Evolutionary conservation across 2,888 invertebrate species (phyloP).

Genomic region (Drosophila lacicola): DNA sequence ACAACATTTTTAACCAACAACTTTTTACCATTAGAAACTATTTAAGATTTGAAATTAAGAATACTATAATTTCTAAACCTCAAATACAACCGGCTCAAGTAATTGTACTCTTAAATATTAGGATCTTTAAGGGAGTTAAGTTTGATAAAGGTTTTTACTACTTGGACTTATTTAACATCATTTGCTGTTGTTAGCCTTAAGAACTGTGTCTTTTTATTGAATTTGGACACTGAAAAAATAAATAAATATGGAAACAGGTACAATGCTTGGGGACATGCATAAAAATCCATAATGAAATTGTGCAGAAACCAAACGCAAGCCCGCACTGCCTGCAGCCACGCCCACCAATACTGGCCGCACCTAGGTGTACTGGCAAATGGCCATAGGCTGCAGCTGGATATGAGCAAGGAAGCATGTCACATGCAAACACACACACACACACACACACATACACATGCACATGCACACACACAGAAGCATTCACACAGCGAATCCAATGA

Average conservation of each 20-base stretch:
- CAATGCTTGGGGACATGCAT: constrained; percentile 34
- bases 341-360: constrained; percentile 32
- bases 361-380: constrained; percentile 19
- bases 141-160: neutral
- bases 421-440: constrained; percentile 23
- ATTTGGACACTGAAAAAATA: constrained; percentile 3
- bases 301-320: constrained; percentile 45
- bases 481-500: constrained; percentile 17
- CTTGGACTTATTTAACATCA: no score
- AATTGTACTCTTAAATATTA: no score
- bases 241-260: constrained; percentile 15
- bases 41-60: no score
- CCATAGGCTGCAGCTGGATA: constrained; percentile 36
- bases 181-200: neutral
- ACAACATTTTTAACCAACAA: no score
- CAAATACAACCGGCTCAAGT: no score
- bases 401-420: constrained; percentile 53
- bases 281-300: constrained; percentile 71
- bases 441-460: neutral
- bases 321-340: constrained; percentile 10
- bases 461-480: neutral
- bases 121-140: neutral
- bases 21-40: no score
- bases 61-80: no score
- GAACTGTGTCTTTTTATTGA: neutral